A percentile compares a stretch with the other conserved stretches of the same genome.
Conservation (phyloP, 2,113 vertebrate genomes). For the Prunella fulvescens region DNA sequence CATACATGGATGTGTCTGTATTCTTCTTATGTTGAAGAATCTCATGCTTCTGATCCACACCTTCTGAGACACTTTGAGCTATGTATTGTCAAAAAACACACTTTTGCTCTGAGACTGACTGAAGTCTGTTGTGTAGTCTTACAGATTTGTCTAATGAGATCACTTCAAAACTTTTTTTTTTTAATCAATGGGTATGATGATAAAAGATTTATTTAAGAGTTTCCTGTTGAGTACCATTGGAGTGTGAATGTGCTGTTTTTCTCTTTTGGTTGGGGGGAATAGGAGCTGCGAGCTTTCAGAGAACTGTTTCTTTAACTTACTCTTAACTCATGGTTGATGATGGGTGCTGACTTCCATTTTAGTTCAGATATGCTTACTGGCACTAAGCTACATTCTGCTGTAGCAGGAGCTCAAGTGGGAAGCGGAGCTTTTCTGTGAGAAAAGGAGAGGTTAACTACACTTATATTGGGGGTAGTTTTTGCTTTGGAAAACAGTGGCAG, state of each 20-base stretch:
- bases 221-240: not conserved
- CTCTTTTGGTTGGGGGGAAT: rapidly evolving
- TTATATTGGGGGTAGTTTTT: not conserved
- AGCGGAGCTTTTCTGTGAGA: not conserved
- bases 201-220: not conserved
- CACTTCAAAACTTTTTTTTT: not conserved
- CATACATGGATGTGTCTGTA: too few species aligned
- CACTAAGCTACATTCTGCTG: not conserved
- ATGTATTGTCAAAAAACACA: not conserved
- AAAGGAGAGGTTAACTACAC: slow-evolving; percentile 14
- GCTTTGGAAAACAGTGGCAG: not conserved
- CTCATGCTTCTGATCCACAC: not conserved
- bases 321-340: not conserved
- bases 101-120: not conserved
- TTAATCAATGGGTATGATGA: not conserved
- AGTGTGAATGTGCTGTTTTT: not conserved
- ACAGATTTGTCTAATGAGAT: not conserved
- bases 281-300: not conserved
- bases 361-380: not conserved
- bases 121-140: not conserved
- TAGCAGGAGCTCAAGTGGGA: not conserved
- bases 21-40: not conserved
- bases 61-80: not conserved
- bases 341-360: not conserved
- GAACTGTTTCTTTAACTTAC: not conserved